Percentiles rank a stretch among this genome's conserved stretches.
Evolutionary conservation across 1,140 invertebrate species (phyloP).

Genomic region (Nixonia krombeini): DNA sequence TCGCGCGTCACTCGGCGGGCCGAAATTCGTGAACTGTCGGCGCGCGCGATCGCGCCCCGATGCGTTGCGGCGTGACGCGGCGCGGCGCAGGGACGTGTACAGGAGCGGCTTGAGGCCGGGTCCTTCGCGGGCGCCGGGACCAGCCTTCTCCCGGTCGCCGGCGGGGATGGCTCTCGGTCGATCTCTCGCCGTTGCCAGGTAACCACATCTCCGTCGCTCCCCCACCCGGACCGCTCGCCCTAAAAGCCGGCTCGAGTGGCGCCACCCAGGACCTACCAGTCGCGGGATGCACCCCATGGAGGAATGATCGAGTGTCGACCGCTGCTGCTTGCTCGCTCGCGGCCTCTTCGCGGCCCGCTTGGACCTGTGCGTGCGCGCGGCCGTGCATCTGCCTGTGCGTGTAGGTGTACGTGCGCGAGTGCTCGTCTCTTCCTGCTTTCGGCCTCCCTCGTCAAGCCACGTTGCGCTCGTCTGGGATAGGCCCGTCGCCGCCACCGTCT

Average conservation of each 20-base stretch:
- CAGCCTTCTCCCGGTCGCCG: conserved; percentile 18
- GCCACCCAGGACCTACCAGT: conserved; percentile 61
- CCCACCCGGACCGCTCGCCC: conserved; percentile 42
- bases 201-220: conserved; percentile 61
- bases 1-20: too few species aligned
- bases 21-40: too few species aligned
- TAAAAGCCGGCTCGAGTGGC: conserved; percentile 50
- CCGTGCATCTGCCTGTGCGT: conserved; percentile 8
- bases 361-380: not conserved
- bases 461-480: too few species aligned
- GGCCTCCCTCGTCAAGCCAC: too few species aligned
- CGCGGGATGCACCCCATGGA: conserved; percentile 64
- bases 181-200: conserved; percentile 68
- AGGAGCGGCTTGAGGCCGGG: conserved; percentile 11
- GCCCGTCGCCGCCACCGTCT: too few species aligned
- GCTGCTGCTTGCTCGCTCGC: conserved; percentile 8
- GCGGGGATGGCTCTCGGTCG: conserved; percentile 60
- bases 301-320: conserved; percentile 41
- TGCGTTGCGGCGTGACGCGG: not conserved
- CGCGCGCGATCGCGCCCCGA: too few species aligned
- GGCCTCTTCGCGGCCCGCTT: not conserved
- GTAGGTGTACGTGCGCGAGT: not conserved
- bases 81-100: conserved; percentile 17
- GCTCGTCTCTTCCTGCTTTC: too few species aligned
- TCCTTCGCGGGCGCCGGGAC: conserved; percentile 34